Base-by-base conservation (phyloP, 2,797 vertebrate species). In the Tinamus major region DNA sequence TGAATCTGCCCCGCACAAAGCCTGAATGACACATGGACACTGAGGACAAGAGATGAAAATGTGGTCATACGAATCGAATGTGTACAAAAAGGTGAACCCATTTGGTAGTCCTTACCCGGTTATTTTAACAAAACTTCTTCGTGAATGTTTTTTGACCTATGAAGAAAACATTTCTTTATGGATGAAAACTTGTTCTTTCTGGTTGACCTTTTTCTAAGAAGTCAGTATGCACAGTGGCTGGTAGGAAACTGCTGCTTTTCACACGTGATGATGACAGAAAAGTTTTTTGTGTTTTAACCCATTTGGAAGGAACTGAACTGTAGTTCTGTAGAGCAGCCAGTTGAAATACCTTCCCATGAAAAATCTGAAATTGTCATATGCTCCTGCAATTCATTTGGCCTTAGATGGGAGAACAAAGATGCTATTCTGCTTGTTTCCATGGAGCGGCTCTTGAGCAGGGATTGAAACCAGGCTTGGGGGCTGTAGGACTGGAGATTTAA, bases 321-420 rank as follows among this genome's bases (percentile, higher is more conserved):
- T 68, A 16, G 5, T 33, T 2, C 27, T 29, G 0, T 11, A 20
- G 20, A 62, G 10, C 41, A 62, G 62, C 46, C 20, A 37, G 2
- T 35, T 68, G 55, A 72, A 90, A 56, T 61, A 29, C 2, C 21
- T 2, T 68, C 3, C 13, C 37, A n/a, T 26, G 64, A n/a, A 41
- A 64, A 24, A 15, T 46, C 29, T 6, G 33, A 20, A 31, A n/a
- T 56, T 85, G n/a, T 72, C 27, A 19, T 13, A 8, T 56, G 37
- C 13, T 83, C 29, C 11, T 10, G 16, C 6, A 59, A 51, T 42
- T 65, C 10, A 31, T 65, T 63, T 63, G 41, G 4, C 41, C 4
- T 70, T 63, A 63, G 15, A 37, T 67, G 70, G 81, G 11, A 53
- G 37, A 71, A 70, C 82, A 78, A 85, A 53, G 42, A 12, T 3